phyloP scores from a whole-genome alignment of 2,797 vertebrate genomes.

The Sardinella longiceps region DNA sequence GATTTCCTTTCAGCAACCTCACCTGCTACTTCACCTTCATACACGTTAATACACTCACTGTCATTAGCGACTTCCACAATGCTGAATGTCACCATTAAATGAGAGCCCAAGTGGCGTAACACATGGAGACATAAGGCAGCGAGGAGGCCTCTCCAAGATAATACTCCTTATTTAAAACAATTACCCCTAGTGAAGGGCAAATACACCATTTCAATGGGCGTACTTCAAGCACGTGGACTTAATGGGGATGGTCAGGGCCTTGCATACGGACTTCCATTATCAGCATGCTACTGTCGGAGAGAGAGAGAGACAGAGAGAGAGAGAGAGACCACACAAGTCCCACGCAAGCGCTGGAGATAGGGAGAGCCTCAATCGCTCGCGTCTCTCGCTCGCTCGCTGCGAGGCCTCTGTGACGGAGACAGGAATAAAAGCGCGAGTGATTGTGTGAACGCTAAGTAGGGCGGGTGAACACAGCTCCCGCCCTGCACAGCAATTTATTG shows the following conservation, averaged over 20 bases:
- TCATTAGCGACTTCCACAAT: slow-evolving; percentile 68
- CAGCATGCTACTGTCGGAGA: slow-evolving; percentile 53
- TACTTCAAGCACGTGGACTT: slow-evolving; percentile 65
- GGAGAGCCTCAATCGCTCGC: no score
- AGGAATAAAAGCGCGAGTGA: neutral
- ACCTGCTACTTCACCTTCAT: slow-evolving; percentile 67
- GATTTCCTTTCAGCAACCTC: slow-evolving; percentile 62
- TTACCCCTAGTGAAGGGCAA: slow-evolving; percentile 75
- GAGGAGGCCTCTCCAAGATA: slow-evolving; percentile 64
- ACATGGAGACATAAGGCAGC: slow-evolving; percentile 42
- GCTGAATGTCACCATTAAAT: slow-evolving; percentile 51
- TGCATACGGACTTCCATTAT: slow-evolving; percentile 50
- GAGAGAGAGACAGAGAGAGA: slow-evolving; percentile 31
- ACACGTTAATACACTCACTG: slow-evolving; percentile 69
- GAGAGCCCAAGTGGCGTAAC: slow-evolving; percentile 20
- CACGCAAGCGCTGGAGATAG: neutral
- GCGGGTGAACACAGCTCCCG: neutral
- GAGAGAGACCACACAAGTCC: slow-evolving; percentile 4
- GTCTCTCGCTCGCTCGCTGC: no score
- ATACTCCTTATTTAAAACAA: slow-evolving; percentile 71
- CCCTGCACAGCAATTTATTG: slow-evolving; percentile 2
- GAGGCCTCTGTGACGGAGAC: neutral
- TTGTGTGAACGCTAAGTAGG: neutral
- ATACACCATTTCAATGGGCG: slow-evolving; percentile 66
- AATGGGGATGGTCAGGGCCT: slow-evolving; percentile 57